Evolutionary conservation across 2,888 invertebrate species (phyloP).

Genomic region (Cerastis rubricosa): DNA sequence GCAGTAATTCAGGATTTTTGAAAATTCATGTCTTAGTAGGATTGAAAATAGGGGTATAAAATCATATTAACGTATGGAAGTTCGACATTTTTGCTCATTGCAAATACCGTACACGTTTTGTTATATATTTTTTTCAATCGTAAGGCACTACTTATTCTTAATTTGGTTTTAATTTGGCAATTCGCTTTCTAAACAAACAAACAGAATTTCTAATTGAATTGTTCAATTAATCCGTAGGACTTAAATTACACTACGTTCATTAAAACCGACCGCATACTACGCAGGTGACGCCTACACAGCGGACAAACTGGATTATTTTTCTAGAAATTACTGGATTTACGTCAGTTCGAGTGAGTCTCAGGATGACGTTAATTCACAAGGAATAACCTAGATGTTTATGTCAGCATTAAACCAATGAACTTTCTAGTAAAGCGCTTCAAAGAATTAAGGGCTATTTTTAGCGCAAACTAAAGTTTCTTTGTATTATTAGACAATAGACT

Average conservation of each 20-base stretch:
- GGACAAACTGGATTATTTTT: slow-evolving; percentile 50
- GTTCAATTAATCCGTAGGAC: slow-evolving; percentile 42
- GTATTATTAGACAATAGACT: too few relatives aligned
- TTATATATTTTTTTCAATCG: slow-evolving; percentile 2
- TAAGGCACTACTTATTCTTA: neutral
- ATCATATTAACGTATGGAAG: neutral
- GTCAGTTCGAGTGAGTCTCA: slow-evolving; percentile 60
- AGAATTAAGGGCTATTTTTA: slow-evolving; percentile 22
- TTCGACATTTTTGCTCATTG: neutral
- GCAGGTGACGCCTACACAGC: slow-evolving; percentile 51
- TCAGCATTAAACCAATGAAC: slow-evolving; percentile 24
- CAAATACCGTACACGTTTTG: neutral
- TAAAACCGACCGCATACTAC: slow-evolving; percentile 26
- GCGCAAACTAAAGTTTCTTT: neutral
- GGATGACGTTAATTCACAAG: slow-evolving; percentile 51
- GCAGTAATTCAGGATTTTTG: neutral
- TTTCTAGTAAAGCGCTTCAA: slow-evolving; percentile 10
- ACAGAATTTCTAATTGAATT: slow-evolving; percentile 29
- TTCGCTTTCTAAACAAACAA: slow-evolving; percentile 23
- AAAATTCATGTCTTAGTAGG: neutral
- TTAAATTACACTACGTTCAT: slow-evolving; percentile 38
- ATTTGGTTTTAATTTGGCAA: neutral
- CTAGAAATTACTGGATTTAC: slow-evolving; percentile 69
- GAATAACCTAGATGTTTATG: slow-evolving; percentile 53
- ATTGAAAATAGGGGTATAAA: neutral